Evolutionary conservation across 1,140 invertebrate genomes (phyloP), one percentile per base, ranked within the genome.

Genomic region (Neotoxoptera formosana): DNA sequence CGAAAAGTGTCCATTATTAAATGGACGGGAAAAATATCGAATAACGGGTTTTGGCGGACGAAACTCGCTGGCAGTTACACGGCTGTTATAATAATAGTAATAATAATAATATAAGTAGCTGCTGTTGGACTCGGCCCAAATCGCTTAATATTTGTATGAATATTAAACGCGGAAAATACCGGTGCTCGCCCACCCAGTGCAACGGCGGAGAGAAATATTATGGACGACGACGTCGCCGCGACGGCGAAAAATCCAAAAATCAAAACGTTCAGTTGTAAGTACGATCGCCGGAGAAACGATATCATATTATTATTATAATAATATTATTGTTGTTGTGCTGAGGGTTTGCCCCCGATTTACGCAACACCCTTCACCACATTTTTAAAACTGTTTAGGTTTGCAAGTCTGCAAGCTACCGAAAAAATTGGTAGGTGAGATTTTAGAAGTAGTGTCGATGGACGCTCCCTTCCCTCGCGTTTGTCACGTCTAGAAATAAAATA

Each of bases 31-130:
- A 91, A 76, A 91, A 23, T 20, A 76, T 48, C 25, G 30, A 91
- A 41, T 91, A 91, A 91, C 90, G 90, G 60, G 90, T 76, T 91
- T 90, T 91, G 89, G 90, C 90, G 7, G 34, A 90, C 48, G 3
- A 87, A 87, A 48, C 36, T 34, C 17, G 41, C 45, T 91, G 90
- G 60, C 90, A 76, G 90, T 76, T n/a, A n/a, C 76, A n/a, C 21
- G 17, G 34, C 47, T 48, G 9, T 17, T n/a, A 76, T 76, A n/a
- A 67, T 67, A 30, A 48, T 48, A 48, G 11, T 14, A 53, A 53
- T 53, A 53, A 53, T 53, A 53, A 23, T 53, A 53, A 7, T 53
- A 23, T 23, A 53, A 53, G n/a, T n/a, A 76, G 60, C n/a, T n/a
- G n/a, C 84, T 48, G 36, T 91, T 91, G 90, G 90, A 34, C 30